Evolutionary conservation across 2,888 invertebrate genomes (phyloP), one percentile per base, ranked within the genome.

Genomic region (Cephus sareptanus): DNA sequence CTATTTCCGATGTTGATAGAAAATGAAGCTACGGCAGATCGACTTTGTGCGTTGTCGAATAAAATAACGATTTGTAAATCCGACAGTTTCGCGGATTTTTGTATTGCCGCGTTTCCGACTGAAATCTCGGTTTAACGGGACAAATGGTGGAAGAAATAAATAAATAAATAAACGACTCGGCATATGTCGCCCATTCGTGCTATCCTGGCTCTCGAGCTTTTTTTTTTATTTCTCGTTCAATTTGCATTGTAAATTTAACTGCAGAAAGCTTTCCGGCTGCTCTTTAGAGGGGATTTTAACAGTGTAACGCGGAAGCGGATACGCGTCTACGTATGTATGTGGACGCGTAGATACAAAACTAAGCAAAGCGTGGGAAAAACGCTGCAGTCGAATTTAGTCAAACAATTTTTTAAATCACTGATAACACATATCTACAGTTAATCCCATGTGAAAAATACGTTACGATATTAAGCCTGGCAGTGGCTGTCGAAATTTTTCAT

Each of bases 171-270:
- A 75, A 33, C 34, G 73, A 79, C 75, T 76, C 80, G 81, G 85
- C 86, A 86, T 84, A 87, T 85, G 88, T 87, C 85, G 83, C 82
- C 83, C 82, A 81, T 83, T 86, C 81, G 83, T 56, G 31, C 33
- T 71, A 82, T 81, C 82, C 80, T 78, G 83, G 82, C 82, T 84
- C 82, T 79, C 81, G 82, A 80, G 80, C 80, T 79, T 12, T 85
- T 86, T 87, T 85, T 86, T 87, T 85, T 83, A 81, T 81, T 78
- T 77, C 79, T 81, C 77, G 79, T 80, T 81, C 84, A 81, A 88
- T 88, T 88, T 88, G 88, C 88, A 88, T 88, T 88, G 88, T 86
- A 88, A 85, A 88, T 88, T 87, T 84, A 84, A 86, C 85, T 83
- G 84, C 84, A 83, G 84, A 85, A 85, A 85, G 83, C 83, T 83